phyloP scores from a whole-genome alignment of 2,888 invertebrate genomes.

The Pelosia muscerda region DNA sequence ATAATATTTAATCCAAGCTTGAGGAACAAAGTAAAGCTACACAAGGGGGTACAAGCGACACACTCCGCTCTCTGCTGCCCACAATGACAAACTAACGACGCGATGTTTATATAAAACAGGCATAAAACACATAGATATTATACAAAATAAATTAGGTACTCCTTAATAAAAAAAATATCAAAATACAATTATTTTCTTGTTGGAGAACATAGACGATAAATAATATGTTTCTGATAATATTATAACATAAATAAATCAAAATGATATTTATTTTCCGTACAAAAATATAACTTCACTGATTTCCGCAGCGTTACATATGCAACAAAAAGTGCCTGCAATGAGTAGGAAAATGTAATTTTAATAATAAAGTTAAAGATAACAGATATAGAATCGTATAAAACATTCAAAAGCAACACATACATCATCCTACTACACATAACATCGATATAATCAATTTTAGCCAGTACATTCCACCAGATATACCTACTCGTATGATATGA shows the following conservation, averaged over 20 bases:
- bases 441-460: slow-evolving; percentile 47
- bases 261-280: neutral
- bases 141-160: neutral
- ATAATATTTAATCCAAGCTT: slow-evolving; percentile 79
- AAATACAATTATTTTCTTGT: neutral
- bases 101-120: slow-evolving; percentile 10
- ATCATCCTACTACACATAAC: slow-evolving; percentile 58
- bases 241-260: no score
- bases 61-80: slow-evolving; percentile 28
- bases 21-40: slow-evolving; percentile 80
- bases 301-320: neutral
- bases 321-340: neutral
- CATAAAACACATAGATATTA: neutral
- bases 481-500: no score
- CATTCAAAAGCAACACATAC: slow-evolving; percentile 61
- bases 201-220: neutral
- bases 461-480: slow-evolving; percentile 33
- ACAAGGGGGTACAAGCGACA: slow-evolving; percentile 55
- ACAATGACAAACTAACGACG: slow-evolving; percentile 36
- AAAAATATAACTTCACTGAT: slow-evolving; percentile 4
- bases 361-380: neutral
- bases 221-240: no score
- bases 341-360: neutral
- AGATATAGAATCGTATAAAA: slow-evolving; percentile 51
- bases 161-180: neutral